phyloP scores from a whole-genome alignment of 2,888 invertebrate genomes.

The Margaritifera margaritifera region DNA sequence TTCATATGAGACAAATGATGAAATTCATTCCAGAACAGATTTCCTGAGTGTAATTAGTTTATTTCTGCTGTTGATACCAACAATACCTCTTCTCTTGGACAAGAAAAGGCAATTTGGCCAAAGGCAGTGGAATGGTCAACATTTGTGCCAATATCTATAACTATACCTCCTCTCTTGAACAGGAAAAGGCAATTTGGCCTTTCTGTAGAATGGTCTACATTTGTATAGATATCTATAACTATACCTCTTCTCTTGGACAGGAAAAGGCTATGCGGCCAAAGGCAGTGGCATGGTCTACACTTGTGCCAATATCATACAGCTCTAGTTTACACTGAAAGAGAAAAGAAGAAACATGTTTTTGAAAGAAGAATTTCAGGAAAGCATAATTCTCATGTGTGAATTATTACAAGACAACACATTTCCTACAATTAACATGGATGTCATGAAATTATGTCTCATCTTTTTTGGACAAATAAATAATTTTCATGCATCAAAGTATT shows the following conservation, averaged over 20 bases:
- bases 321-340: conserved; percentile 79
- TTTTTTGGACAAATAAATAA: too few species aligned
- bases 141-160: conserved; percentile 76
- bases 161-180: too few species aligned
- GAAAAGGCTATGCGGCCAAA: conserved; percentile 97
- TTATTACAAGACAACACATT: too few species aligned
- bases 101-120: conserved; percentile 95
- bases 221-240: background rate
- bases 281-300: conserved; percentile 88
- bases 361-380: too few species aligned
- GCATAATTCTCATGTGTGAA: too few species aligned
- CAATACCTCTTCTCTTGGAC: conserved; percentile 77
- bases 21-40: too few species aligned
- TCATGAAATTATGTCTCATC: too few species aligned
- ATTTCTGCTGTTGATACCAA: background rate
- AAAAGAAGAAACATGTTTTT: conserved; percentile 2
- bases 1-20: too few species aligned
- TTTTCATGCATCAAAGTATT: too few species aligned
- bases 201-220: background rate
- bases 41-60: too few species aligned
- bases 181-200: too few species aligned
- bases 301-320: conserved; percentile 79
- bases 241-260: conserved; percentile 79
- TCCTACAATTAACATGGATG: too few species aligned
- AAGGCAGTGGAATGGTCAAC: conserved; percentile 91